Evolutionary conservation across 2,113 vertebrate species (phyloP), one percentile per base, ranked within the genome.

Genomic region (Leptodactylus fuscus): DNA sequence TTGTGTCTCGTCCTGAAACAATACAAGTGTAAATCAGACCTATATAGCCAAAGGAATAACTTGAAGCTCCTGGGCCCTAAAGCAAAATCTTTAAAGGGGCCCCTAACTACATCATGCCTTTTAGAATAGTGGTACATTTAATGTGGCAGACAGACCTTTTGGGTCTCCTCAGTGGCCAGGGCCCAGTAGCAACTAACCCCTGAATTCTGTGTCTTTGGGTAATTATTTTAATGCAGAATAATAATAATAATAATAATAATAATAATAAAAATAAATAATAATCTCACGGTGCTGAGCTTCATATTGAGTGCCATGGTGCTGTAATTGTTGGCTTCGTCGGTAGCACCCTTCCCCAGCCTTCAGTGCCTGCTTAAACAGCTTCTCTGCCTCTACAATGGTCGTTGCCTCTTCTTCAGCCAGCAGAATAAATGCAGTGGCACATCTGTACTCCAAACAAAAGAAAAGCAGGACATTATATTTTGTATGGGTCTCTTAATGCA

Each of bases 381-480:
- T 96, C 89, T 99, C 98, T 36, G 98, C 97, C 92, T 99, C 98
- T 87, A 98, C 95, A 89, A 99, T 99, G 20, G 97, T 99, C 44
- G 98, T 99, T 0, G 97, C 97, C 89, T 99, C 98, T 84, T 99
- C 98, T 92, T 99, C 98, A 0, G 97, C 98, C 90, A 99, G 92
- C 18, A 99, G 96, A 91, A 99, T 98, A 90, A 96, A 98, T 2
- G 98, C 98, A 34, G 98, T 98, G 13, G 98, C 97, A 93, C 98
- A 99, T 85, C 97, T 99, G 88, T 88, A 87, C 87, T n/a, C 5
- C 27, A 36, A 2, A 58, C 3, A 60, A 70, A 82, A 41, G 4
- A 16, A 71, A 55, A 51, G 1, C 36, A 15, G 0, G 5, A 51
- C 13, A 3, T 51, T 9, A 76, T 4, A 9, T 41, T 41, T 6